A percentile compares a stretch with the other conserved stretches of the same genome.
phyloP scores from a whole-genome alignment of 2,113 vertebrate species.

The Prunella himalayana region DNA sequence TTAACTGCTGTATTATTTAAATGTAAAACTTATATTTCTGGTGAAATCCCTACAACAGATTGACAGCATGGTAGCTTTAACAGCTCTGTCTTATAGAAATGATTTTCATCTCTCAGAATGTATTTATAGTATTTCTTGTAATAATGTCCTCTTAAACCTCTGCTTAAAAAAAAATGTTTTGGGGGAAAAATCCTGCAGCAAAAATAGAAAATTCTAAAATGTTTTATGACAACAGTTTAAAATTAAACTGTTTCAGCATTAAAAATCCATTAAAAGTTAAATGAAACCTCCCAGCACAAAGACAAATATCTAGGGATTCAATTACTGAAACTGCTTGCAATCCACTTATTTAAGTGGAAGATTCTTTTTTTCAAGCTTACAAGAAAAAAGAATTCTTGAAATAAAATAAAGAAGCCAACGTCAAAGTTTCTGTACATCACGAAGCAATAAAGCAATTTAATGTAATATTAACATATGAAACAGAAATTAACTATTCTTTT shows the following conservation, averaged over 20 bases:
- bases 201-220: slow-evolving; percentile 10
- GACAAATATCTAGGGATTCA: slow-evolving; percentile 56
- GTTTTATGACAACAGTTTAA: slow-evolving; percentile 52
- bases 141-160: background rate
- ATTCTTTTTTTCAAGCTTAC: background rate
- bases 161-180: background rate
- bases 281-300: slow-evolving; percentile 12
- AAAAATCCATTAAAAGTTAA: slow-evolving; percentile 62
- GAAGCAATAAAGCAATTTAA: slow-evolving; percentile 37
- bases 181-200: background rate
- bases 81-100: background rate
- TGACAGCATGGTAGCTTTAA: background rate
- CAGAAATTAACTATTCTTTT: slow-evolving; percentile 7
- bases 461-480: slow-evolving; percentile 42
- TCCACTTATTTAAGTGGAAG: slow-evolving; percentile 20
- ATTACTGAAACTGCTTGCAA: slow-evolving; percentile 50
- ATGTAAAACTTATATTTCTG: background rate
- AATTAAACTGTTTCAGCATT: slow-evolving; percentile 35
- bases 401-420: background rate
- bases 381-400: slow-evolving; percentile 18
- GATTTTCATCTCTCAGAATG: background rate
- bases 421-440: slow-evolving; percentile 28
- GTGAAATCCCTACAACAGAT: background rate
- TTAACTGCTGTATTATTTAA: background rate
- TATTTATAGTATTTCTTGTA: background rate